Evolutionary conservation across 2,113 vertebrate genomes (phyloP).

Genomic region (Agapornis roseicollis): DNA sequence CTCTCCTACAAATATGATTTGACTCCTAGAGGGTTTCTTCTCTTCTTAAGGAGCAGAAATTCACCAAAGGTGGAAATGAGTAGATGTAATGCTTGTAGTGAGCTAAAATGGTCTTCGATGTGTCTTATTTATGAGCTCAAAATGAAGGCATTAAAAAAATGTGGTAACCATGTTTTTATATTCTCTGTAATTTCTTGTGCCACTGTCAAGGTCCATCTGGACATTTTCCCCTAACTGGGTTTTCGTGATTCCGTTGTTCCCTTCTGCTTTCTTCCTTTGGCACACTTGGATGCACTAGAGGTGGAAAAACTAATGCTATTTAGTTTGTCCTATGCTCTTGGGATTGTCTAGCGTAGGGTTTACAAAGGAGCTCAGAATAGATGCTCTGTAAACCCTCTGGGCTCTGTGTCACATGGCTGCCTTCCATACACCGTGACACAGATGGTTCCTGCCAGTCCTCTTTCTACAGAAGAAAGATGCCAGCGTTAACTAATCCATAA

Average conservation of each 20-base stretch:
- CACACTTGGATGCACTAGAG: neutral
- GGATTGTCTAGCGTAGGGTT: neutral
- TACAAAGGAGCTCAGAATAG: neutral
- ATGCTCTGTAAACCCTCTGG: conserved; percentile 1
- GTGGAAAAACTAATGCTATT: neutral
- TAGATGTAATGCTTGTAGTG: neutral
- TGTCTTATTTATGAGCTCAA: neutral
- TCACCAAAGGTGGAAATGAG: neutral
- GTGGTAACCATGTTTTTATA: neutral
- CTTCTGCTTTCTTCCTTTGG: neutral
- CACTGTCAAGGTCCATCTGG: neutral
- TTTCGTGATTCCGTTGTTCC: neutral
- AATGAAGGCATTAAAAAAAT: neutral
- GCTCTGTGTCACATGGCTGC: neutral
- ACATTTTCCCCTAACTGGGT: neutral
- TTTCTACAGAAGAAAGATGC: neutral
- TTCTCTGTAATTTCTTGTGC: neutral
- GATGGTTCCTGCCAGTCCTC: conserved; percentile 14
- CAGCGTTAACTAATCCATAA: conserved; percentile 29
- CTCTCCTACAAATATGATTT: neutral
- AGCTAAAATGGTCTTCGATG: neutral
- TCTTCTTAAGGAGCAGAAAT: neutral
- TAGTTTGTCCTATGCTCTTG: neutral
- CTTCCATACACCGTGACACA: neutral
- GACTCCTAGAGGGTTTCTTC: neutral